These are phyloP conservation scores for Thamnaconus septentrionalis DNA, from an alignment of 2,113 vertebrate genomes.

Conservation along the genomic window DNA sequence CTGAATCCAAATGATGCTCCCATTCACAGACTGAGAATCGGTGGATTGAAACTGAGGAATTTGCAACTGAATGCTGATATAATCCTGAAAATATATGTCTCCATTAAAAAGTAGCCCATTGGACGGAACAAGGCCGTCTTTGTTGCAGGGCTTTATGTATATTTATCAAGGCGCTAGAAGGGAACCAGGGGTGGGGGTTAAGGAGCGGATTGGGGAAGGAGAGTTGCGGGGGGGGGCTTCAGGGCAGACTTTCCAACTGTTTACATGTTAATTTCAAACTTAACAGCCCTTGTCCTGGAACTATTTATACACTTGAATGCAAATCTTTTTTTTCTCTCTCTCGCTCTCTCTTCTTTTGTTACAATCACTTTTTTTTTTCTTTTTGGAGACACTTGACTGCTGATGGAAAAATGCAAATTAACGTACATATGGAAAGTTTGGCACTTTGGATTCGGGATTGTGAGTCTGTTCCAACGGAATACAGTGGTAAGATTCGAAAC, in stretches of 20 bases:
- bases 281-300: slow-evolving; percentile 79
- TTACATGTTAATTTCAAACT: slow-evolving; percentile 84
- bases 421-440: slow-evolving; percentile 50
- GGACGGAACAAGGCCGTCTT: slow-evolving; percentile 93
- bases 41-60: slow-evolving; percentile 95
- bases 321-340: slow-evolving; percentile 63
- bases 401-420: slow-evolving; percentile 75
- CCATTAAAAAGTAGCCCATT: slow-evolving; percentile 93
- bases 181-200: slow-evolving; percentile 58
- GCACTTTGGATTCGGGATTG: background rate
- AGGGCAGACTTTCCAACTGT: slow-evolving; percentile 82
- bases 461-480: background rate
- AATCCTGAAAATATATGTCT: slow-evolving; percentile 99
- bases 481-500: slow-evolving; percentile 13
- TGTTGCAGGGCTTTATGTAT: slow-evolving; percentile 95
- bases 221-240: slow-evolving; percentile 76
- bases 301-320: slow-evolving; percentile 78
- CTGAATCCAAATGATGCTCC: slow-evolving; percentile 94
- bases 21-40: slow-evolving; percentile 90
- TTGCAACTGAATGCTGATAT: slow-evolving; percentile 99
- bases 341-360: slow-evolving; percentile 43
- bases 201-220: slow-evolving; percentile 59
- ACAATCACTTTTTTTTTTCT: background rate
- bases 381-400: slow-evolving; percentile 75
- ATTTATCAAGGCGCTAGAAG: slow-evolving; percentile 94